Evolutionary conservation across 2,113 vertebrate species (phyloP).

Genomic region (Colistium nudipinnis): DNA sequence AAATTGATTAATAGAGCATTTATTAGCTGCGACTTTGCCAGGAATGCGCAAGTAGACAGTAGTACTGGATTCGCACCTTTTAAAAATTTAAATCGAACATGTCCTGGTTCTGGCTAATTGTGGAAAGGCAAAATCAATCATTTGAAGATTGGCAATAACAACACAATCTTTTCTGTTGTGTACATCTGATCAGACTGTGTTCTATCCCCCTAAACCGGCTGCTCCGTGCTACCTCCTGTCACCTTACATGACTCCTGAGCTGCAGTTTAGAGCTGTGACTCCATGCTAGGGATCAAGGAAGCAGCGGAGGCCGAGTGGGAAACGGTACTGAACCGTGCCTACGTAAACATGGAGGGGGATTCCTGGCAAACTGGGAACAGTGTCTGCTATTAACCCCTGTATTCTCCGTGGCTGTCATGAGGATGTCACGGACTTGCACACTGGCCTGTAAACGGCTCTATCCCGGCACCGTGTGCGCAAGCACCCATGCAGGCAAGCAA

Average conservation of each 20-base stretch:
- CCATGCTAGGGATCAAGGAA: conserved; percentile 52
- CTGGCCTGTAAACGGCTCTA: neutral
- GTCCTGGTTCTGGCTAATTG: neutral
- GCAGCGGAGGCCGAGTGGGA: conserved; percentile 19
- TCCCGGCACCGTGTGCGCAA: neutral
- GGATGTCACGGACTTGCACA: conserved; percentile 7
- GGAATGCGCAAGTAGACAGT: too few species aligned
- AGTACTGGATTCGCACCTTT: too few species aligned
- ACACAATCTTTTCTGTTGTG: neutral
- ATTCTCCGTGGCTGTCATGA: neutral
- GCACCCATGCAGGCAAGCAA: conserved; percentile 14
- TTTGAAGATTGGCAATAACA: neutral
- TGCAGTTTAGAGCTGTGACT: conserved; percentile 14
- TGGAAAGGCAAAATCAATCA: neutral
- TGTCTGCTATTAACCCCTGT: conserved; percentile 24
- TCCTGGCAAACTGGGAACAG: conserved; percentile 42
- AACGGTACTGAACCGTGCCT: conserved; percentile 38
- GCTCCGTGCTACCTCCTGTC: conserved; percentile 28
- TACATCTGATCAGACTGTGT: neutral
- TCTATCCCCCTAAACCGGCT: conserved; percentile 1
- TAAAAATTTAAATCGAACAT: neutral
- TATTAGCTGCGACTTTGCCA: too few species aligned
- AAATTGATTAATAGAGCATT: neutral
- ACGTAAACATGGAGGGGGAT: conserved; percentile 64
- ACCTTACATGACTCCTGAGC: conserved; percentile 57